Base-by-base conservation (phyloP, 2,797 vertebrate species). In the Gallinago stenura region DNA sequence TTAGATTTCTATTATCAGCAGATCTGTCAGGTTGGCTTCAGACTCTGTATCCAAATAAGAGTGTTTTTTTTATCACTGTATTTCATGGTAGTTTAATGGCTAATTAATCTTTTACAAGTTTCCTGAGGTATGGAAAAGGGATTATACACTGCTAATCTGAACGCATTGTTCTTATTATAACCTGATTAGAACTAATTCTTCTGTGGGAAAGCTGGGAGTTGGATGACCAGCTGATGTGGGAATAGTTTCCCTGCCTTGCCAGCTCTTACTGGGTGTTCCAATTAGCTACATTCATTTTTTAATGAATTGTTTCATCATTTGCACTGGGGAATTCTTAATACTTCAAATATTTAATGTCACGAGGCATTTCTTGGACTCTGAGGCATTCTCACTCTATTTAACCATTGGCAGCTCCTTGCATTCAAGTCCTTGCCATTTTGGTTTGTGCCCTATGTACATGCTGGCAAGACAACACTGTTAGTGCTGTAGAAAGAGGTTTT, bases 91-190 rank as follows among this genome's bases (percentile, higher is more conserved):
- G 79, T 97, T 95, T 96, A 94, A 92, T 92, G 81, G 83, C 82
- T 77, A 93, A 97, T 94, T 95, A 93, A 94, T 95, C 93, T 95
- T 94, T 91, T 94, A 92, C 65, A 89, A 94, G 89, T 88, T 90
- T 96, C 87, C 84, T 92, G 81, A 95, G 95, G 83, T 96, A 94
- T 85, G 93, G 93, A 93, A 94, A 90, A 64, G 91, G 77, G 90
- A 96, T 96, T 70, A 61, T 94, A 82, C 88, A 72, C 93, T 80
- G 79, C 76, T 96, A 96, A 97, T 96, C 95, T 95, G 96, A 79
- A 96, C 96, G 94, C 73, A 60, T 95, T 92, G 86, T 97, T 97
- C 97, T 97, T 93, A 65, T 97, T 94, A 92, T 95, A 96, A 94
- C 83, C 73, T 90, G 83, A 90, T 97, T 94, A 95, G 76, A 94